Percentiles rank a stretch among this genome's conserved stretches.
These are phyloP conservation scores for Dicranocentrus wangi DNA, from an alignment of 2,888 invertebrate genomes.

Conservation along the genomic window DNA sequence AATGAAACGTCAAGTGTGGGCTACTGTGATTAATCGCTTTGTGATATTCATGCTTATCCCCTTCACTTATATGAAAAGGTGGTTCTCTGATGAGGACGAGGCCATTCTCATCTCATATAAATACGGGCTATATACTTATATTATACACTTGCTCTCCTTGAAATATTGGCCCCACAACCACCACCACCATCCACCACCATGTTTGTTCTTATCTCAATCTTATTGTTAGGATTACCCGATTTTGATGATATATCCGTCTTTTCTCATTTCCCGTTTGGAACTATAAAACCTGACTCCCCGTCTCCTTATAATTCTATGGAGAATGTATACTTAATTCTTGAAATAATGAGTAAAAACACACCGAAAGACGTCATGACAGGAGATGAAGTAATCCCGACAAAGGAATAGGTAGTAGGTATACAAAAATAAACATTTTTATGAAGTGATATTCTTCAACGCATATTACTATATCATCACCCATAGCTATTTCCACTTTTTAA, in stretches of 20 bases:
- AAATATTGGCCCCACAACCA: not conserved
- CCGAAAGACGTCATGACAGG: too few relatives aligned
- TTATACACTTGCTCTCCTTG: not conserved
- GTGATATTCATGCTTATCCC: constrained; percentile 72
- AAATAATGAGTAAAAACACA: too few relatives aligned
- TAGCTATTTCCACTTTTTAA: too few relatives aligned
- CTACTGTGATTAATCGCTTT: constrained; percentile 73
- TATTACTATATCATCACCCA: too few relatives aligned
- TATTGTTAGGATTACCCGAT: constrained; percentile 1
- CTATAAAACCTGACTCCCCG: too few relatives aligned
- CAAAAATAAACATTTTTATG: too few relatives aligned
- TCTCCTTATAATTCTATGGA: too few relatives aligned
- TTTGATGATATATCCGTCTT: not conserved
- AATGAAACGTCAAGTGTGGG: constrained; percentile 73
- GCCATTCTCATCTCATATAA: too few relatives aligned
- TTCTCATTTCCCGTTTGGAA: not conserved
- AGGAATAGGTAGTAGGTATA: too few relatives aligned
- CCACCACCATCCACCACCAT: not conserved
- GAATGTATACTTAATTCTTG: too few relatives aligned
- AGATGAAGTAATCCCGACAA: too few relatives aligned
- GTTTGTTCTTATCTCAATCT: not conserved
- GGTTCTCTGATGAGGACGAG: not conserved
- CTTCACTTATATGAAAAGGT: constrained; percentile 45
- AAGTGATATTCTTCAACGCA: too few relatives aligned
- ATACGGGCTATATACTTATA: not conserved